Base-by-base conservation (phyloP, 1,140 invertebrate species). In the Dinoponera quadriceps region DNA sequence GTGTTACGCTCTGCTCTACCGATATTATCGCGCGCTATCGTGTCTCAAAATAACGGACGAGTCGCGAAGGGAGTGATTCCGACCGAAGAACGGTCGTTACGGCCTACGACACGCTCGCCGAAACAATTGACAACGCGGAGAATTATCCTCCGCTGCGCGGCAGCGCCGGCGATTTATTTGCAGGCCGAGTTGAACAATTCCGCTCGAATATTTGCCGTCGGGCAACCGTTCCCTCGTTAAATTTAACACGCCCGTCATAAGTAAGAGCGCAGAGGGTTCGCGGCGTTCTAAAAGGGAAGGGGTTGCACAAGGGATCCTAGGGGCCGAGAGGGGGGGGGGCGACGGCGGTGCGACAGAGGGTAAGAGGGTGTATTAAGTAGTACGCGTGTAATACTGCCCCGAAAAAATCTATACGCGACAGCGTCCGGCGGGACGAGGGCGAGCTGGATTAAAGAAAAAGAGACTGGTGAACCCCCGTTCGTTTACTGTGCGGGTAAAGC, bases 341-440 rank as follows among this genome's bases (percentile, higher is more conserved):
- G 72, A 66, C 66, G 82, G 80, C 18, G 51, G 7, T 54, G 65
- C 66, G 29, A 9, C n/a, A 33, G 20, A 74, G 87, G 78, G 71
- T 72, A 82, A 81, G 66, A 83, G 63, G 83, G 83, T 85, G 83
- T 85, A 86, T 82, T 88, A 88, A 88, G 86, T 85, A 88, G 86
- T 85, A 75, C 59, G 86, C 74, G 59, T 84, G 86, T 88, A 88
- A 88, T 81, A 85, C 72, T 82, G 85, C 82, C 85, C 83, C 85
- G 78, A 89, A 89, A 80, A 89, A 89, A 89, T 89, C 88, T 86
- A 89, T 89, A 87, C 88, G 78, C 72, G 72, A 59, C 63, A 38
- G 66, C 63, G 75, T 84, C 60, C 74, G 65, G 65, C 82, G 54
- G 60, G 73, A 63, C 78, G 62, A 85, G 72, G 77, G 85, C 57